A percentile compares a stretch with the other conserved stretches of the same genome.
Conservation (phyloP, 2,888 invertebrate genomes). For the Geophilus truncorum region DNA sequence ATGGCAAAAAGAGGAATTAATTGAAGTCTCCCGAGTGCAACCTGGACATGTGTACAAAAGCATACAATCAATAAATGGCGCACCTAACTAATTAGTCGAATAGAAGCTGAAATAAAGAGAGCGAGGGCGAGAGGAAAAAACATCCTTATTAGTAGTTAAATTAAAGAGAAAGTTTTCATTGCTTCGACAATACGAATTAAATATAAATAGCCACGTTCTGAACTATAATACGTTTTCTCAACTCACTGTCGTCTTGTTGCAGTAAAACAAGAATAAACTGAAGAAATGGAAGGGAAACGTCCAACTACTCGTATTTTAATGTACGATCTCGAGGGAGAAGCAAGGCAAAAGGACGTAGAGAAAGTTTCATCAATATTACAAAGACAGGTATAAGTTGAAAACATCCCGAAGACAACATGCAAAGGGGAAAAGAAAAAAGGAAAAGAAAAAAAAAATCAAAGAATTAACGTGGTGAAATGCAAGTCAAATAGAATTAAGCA, state of each 20-base stretch:
- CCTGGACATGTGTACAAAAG: background rate
- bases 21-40: background rate
- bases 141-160: background rate
- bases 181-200: background rate
- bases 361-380: constrained; percentile 8
- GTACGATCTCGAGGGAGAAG: background rate
- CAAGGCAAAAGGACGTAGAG: background rate
- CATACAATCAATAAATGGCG: background rate
- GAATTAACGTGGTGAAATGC: background rate
- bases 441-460: background rate
- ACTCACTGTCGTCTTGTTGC: background rate
- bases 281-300: background rate
- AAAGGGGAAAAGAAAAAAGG: background rate
- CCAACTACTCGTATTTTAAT: background rate
- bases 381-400: background rate
- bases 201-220: background rate
- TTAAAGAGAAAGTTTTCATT: background rate
- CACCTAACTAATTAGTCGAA: background rate
- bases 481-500: background rate
- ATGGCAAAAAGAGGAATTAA: constrained; percentile 10
- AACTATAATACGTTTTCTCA: background rate
- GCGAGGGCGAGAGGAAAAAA: background rate
- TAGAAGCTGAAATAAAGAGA: background rate
- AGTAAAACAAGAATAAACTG: background rate
- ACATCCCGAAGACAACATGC: background rate